Conservation (phyloP, 2,797 vertebrate species). For the Falco rusticolus region DNA sequence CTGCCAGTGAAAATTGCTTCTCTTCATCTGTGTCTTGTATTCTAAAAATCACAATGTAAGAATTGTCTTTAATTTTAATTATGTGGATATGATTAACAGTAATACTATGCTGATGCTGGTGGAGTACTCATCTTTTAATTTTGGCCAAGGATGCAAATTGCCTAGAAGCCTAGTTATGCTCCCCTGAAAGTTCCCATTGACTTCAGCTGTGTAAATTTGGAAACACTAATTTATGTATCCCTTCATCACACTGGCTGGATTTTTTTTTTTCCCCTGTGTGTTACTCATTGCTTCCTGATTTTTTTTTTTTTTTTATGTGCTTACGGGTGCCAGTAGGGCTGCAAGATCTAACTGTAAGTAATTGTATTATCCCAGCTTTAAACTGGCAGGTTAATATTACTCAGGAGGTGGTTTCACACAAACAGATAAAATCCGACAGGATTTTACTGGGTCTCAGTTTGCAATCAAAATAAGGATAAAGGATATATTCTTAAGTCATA, state of each 20-base stretch:
- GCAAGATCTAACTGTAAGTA: background rate
- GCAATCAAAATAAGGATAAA: constrained; percentile 37
- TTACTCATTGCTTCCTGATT: background rate
- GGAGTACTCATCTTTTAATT: background rate
- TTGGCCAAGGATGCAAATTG: background rate
- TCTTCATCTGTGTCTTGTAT: background rate
- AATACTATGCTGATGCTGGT: background rate
- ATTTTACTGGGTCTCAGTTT: constrained; percentile 30
- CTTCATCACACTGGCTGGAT: background rate
- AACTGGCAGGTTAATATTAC: constrained; percentile 6
- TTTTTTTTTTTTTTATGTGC: background rate
- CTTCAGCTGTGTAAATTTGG: background rate
- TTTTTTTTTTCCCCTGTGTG: background rate
- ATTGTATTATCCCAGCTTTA: constrained; percentile 31
- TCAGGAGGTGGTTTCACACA: background rate
- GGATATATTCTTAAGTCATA: constrained; percentile 24
- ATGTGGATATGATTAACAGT: background rate
- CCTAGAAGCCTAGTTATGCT: background rate
- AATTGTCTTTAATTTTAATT: background rate
- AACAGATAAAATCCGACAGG: constrained; percentile 14
- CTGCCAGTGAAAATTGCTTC: background rate
- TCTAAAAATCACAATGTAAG: background rate
- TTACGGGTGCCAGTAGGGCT: background rate
- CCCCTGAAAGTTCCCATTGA: background rate
- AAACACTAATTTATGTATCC: background rate